These are phyloP conservation scores for Phyllostomus discolor DNA, from an alignment of 2,113 vertebrate species.

Conservation along the genomic window DNA sequence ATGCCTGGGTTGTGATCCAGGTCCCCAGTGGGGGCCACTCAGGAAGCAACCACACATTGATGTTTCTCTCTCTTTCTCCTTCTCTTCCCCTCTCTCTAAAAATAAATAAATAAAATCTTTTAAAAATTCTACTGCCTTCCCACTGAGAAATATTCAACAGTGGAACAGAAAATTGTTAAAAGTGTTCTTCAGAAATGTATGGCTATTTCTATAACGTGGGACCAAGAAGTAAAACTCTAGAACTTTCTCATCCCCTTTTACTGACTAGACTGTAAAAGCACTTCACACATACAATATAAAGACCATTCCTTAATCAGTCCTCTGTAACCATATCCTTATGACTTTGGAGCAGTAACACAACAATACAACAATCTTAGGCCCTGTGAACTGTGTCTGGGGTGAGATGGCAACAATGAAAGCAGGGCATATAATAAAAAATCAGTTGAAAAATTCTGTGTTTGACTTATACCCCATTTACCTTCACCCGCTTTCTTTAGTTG, in stretches of 20 bases:
- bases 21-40: too few relatives aligned
- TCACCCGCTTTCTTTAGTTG: conserved; percentile 8
- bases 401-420: conserved; percentile 16
- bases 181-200: background rate
- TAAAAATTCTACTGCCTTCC: background rate
- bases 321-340: background rate
- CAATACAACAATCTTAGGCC: conserved; percentile 37
- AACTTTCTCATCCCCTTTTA: background rate
- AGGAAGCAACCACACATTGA: too few relatives aligned
- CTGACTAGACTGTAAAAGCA: background rate
- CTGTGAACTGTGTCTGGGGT: conserved; percentile 59
- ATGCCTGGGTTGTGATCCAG: too few relatives aligned
- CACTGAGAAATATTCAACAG: background rate
- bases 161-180: background rate
- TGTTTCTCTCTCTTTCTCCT: too few relatives aligned
- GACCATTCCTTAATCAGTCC: background rate
- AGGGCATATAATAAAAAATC: conserved; percentile 51
- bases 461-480: conserved; percentile 16
- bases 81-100: too few relatives aligned
- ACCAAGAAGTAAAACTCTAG: background rate
- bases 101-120: too few relatives aligned
- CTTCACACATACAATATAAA: background rate
- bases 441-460: conserved; percentile 41
- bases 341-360: conserved; percentile 14
- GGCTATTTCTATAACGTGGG: background rate